phyloP scores from a whole-genome alignment of 2,888 invertebrate genomes.

The Oxystoma pomonae region DNA sequence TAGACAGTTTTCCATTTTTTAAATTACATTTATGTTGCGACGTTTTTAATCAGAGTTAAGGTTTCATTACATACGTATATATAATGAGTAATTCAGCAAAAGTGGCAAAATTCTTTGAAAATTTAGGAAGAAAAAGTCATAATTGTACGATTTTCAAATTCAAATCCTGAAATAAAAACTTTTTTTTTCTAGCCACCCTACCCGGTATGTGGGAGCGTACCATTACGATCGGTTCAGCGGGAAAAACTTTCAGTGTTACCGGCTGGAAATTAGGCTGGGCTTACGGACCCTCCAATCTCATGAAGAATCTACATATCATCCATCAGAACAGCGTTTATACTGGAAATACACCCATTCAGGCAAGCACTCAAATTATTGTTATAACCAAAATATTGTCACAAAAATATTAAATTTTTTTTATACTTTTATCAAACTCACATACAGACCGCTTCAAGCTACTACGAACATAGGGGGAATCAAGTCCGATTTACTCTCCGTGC shows the following conservation, averaged over 20 bases:
- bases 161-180: background rate
- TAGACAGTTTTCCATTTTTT: no score
- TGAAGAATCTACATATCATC: conserved; percentile 77
- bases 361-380: no score
- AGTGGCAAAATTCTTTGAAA: background rate
- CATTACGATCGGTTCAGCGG: conserved; percentile 94
- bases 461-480: no score
- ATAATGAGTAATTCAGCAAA: background rate
- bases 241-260: conserved; percentile 96
- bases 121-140: no score
- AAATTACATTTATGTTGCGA: no score
- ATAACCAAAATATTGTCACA: no score
- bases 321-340: conserved; percentile 96
- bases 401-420: no score
- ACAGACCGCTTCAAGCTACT: no score
- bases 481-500: no score
- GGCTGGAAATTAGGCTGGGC: conserved; percentile 98
- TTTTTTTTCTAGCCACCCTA: conserved; percentile 62
- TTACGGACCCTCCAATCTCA: conserved; percentile 79
- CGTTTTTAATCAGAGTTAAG: no score
- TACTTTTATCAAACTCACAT: no score
- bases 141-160: background rate
- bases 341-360: conserved; percentile 82
- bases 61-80: no score
- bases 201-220: conserved; percentile 99